Conservation (phyloP, 2,113 vertebrate genomes). For the Zosterops borbonicus region DNA sequence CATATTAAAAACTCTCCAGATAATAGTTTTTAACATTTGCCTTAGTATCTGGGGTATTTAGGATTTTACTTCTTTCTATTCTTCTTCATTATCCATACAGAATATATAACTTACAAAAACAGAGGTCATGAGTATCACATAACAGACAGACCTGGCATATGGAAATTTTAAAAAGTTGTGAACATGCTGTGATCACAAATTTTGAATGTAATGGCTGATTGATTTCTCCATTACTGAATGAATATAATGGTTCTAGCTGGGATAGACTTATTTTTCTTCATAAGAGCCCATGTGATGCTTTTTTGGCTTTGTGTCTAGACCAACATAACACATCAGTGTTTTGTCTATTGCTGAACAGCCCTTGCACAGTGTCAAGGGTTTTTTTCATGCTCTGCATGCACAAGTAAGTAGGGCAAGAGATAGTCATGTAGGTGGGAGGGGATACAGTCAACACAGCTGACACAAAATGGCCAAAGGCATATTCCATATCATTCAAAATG, state of each 20-base stretch:
- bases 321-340: neutral
- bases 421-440: neutral
- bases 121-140: neutral
- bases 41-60: neutral
- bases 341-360: neutral
- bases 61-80: neutral
- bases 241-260: neutral
- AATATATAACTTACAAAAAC: neutral
- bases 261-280: neutral
- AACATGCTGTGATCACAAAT: neutral
- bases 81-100: neutral
- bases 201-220: neutral
- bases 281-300: neutral
- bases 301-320: neutral
- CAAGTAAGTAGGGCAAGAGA: neutral
- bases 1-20: neutral
- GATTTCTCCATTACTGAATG: neutral
- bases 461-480: neutral
- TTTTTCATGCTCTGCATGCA: neutral
- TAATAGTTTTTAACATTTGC: neutral
- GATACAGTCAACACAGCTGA: neutral
- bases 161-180: neutral
- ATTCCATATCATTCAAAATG: neutral
- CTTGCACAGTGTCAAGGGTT: neutral
- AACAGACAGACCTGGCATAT: neutral